These are phyloP conservation scores for Halocynthia roretzi DNA, from an alignment of 23 tunicate genomes.

Conservation along the genomic window DNA sequence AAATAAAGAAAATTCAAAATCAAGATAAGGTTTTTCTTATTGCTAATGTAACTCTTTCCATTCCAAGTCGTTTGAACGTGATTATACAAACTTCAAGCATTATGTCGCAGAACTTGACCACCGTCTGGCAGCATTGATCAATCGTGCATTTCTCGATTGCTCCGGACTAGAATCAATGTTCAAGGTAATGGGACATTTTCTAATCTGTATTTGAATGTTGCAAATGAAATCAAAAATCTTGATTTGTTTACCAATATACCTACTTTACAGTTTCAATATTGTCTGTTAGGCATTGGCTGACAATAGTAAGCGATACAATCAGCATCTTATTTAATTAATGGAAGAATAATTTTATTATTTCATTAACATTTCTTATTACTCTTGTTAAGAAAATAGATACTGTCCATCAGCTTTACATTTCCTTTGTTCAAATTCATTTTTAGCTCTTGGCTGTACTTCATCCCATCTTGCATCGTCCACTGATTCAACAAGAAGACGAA, in stretches of 20 bases:
- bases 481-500: conserved; percentile 57
- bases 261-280: neutral
- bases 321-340: too few relatives aligned
- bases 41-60: neutral
- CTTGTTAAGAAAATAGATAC: too few relatives aligned
- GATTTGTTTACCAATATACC: neutral
- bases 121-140: conserved; percentile 44
- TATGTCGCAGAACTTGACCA: conserved; percentile 63
- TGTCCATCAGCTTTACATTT: too few relatives aligned
- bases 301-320: too few relatives aligned
- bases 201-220: neutral
- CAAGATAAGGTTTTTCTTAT: neutral
- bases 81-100: conserved; percentile 34
- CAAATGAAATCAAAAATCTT: neutral
- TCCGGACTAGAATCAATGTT: conserved; percentile 89
- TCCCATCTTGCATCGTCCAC: conserved; percentile 54
- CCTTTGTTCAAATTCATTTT: conserved; percentile 1
- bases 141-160: conserved; percentile 68
- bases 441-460: conserved; percentile 75
- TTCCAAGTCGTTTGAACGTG: conserved; percentile 44
- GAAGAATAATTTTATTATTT: too few relatives aligned
- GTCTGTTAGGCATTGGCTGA: neutral
- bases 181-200: conserved; percentile 34
- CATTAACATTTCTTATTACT: too few relatives aligned
- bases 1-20: neutral